Base-by-base conservation (phyloP, 2,888 invertebrate genomes). In the Agrotis segetum region DNA sequence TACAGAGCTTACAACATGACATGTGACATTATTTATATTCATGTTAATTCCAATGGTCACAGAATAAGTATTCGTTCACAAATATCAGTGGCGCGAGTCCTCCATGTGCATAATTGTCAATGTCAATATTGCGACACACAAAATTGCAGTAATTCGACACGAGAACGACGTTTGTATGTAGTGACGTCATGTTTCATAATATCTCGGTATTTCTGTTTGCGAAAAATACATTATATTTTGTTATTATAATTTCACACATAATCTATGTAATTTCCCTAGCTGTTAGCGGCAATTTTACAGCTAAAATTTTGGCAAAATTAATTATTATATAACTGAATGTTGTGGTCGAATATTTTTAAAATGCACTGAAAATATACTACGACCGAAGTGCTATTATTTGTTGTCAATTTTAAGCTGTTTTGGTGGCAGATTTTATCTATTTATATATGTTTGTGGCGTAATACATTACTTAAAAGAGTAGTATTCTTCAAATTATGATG, bases 131-230 rank as follows among this genome's bases (percentile, higher is more conserved):
- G 49, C 58, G 64, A 70, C 61, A 59, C 67, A 55, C 64, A 49
- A 66, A 52, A 66, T 70, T 62, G 63, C 53, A 69, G 50, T 75
- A 83, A 83, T 76, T 19, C 60, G 67, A 71, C 76, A 70, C 24
- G 40, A 2, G 44, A 81, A 29, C 77, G 84, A 71, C 76, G 66
- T 50, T 21, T 21, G 50, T 49, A 52, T 56, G 62, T 53, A 24
- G 61, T 58, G 50, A 70, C 52, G 58, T 62, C 53, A 58, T 49
- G 16, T 29, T 52, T 46, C 47, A 55, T 66, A 60, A 64, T 68
- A 24, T 60, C 55, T 69, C 34, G 1, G 24, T 17, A 56, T 67
- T 52, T 52, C 17, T 52, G 24, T 55, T n/a, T 14, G 19, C 11
- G 5, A 56, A 71, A 79, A 74, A 67, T 44, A 47, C 11, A 40